phyloP scores from a whole-genome alignment of 2,797 vertebrate genomes.

The Emydoidea blandingii region DNA sequence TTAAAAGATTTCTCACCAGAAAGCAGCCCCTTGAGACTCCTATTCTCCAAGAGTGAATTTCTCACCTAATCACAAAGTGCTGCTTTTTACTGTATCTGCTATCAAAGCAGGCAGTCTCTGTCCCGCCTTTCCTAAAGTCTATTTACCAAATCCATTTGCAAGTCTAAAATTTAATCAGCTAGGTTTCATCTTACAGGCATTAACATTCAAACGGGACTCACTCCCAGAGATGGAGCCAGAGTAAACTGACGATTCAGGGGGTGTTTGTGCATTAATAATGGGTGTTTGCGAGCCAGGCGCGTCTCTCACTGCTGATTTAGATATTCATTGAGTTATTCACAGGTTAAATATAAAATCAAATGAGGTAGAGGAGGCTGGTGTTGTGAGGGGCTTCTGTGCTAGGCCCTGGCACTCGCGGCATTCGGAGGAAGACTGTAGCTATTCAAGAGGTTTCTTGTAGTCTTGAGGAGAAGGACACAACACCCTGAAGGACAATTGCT shows the following conservation, averaged over 20 bases:
- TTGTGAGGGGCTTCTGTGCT: no score
- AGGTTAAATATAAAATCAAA: background rate
- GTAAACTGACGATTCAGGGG: background rate
- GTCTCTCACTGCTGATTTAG: fast-evolving
- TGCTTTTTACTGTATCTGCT: slow-evolving; percentile 46
- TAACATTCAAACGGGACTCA: slow-evolving; percentile 60
- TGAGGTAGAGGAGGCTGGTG: background rate
- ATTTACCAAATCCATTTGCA: slow-evolving; percentile 77
- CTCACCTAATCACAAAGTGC: slow-evolving; percentile 70
- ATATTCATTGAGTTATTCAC: fast-evolving
- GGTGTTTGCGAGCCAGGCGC: background rate
- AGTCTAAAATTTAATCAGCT: slow-evolving; percentile 79
- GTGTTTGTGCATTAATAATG: fast-evolving
- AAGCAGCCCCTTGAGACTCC: slow-evolving; percentile 69
- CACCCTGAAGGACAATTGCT: background rate
- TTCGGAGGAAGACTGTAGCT: fast-evolving
- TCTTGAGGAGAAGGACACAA: no score
- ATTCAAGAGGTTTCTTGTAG: background rate
- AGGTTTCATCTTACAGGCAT: slow-evolving; percentile 69
- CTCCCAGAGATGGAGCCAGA: background rate
- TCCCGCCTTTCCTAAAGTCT: slow-evolving; percentile 65
- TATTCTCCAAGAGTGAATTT: slow-evolving; percentile 66
- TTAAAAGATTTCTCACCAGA: slow-evolving; percentile 74
- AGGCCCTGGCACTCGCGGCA: background rate
- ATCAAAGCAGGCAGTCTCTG: slow-evolving; percentile 58